A percentile compares a stretch with the other conserved stretches of the same genome.
Evolutionary conservation across 2,888 invertebrate genomes (phyloP).

Genomic region (Chloroclysta siterata): DNA sequence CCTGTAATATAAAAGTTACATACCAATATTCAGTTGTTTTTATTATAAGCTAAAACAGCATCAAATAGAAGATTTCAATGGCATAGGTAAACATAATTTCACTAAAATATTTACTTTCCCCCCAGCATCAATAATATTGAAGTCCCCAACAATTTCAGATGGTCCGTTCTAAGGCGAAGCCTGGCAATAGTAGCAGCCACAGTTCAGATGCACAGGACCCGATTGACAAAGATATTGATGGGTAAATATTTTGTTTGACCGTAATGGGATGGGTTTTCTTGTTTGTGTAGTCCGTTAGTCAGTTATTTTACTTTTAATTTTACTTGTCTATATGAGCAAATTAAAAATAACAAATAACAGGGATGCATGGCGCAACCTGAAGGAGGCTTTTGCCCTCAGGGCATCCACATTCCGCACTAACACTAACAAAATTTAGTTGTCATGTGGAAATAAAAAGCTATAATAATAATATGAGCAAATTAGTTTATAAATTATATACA

Average conservation of each 20-base stretch:
- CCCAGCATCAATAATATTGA: slow-evolving; percentile 33
- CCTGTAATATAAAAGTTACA: slow-evolving; percentile 13
- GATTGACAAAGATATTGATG: slow-evolving; percentile 77
- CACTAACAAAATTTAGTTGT: too few relatives aligned
- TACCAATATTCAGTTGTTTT: slow-evolving; percentile 24
- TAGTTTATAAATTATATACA: too few relatives aligned
- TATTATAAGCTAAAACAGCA: slow-evolving; percentile 7
- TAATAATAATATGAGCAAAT: too few relatives aligned
- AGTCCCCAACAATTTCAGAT: slow-evolving; percentile 70
- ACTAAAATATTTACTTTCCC: slow-evolving; percentile 2
- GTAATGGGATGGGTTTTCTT: slow-evolving; percentile 20
- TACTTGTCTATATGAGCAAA: too few relatives aligned
- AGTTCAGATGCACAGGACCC: slow-evolving; percentile 71
- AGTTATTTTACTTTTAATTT: too few relatives aligned
- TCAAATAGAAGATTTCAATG: not conserved
- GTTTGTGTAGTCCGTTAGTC: slow-evolving; percentile 2
- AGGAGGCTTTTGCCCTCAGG: too few relatives aligned
- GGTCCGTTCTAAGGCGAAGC: slow-evolving; percentile 75
- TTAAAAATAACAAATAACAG: too few relatives aligned
- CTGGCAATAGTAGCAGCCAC: slow-evolving; percentile 70
- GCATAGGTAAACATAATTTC: slow-evolving; percentile 23
- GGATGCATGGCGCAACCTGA: too few relatives aligned
- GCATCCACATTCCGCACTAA: too few relatives aligned
- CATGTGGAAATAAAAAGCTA: too few relatives aligned
- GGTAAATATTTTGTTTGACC: slow-evolving; percentile 67